phyloP scores from a whole-genome alignment of 37 sponge, comb jelly and placozoan genomes.

The Axinella damicornis region DNA sequence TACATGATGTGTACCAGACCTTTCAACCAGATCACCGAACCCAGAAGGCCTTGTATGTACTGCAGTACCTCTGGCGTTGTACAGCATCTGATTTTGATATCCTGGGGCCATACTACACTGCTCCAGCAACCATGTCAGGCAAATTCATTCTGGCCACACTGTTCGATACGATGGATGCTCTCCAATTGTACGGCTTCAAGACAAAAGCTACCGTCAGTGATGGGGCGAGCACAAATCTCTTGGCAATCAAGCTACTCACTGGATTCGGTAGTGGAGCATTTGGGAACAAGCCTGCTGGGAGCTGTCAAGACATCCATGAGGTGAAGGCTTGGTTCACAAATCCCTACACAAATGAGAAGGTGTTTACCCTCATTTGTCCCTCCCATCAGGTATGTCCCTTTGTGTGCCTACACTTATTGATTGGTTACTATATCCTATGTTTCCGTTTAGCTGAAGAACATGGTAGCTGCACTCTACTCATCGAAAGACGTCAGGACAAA shows the following conservation, averaged over 20 bases:
- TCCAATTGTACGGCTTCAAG: slow-evolving; percentile 8
- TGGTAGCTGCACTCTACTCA: slow-evolving; percentile 43
- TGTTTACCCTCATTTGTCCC: no score
- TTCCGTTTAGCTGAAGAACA: slow-evolving; percentile 54
- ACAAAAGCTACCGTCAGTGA: background rate
- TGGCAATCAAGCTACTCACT: background rate
- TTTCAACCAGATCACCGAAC: background rate
- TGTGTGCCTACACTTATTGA: no score
- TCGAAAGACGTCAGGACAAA: slow-evolving; percentile 38
- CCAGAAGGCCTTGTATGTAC: slow-evolving; percentile 7
- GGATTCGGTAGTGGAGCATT: background rate
- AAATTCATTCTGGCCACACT: slow-evolving; percentile 1
- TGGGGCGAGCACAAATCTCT: slow-evolving; percentile 18
- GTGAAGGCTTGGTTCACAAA: no score
- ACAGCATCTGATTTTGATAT: slow-evolving; percentile 1
- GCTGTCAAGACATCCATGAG: background rate
- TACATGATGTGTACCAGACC: no score
- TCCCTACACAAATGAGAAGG: no score
- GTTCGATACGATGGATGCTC: background rate
- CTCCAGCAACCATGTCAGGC: background rate
- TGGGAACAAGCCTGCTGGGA: background rate
- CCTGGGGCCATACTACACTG: slow-evolving; percentile 14
- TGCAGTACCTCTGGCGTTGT: slow-evolving; percentile 20
- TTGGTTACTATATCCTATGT: no score
- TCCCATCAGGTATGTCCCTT: no score